Percentiles rank a stretch among this genome's conserved stretches.
Evolutionary conservation across 2,888 invertebrate genomes (phyloP).

Genomic region (Hipparchia semele): DNA sequence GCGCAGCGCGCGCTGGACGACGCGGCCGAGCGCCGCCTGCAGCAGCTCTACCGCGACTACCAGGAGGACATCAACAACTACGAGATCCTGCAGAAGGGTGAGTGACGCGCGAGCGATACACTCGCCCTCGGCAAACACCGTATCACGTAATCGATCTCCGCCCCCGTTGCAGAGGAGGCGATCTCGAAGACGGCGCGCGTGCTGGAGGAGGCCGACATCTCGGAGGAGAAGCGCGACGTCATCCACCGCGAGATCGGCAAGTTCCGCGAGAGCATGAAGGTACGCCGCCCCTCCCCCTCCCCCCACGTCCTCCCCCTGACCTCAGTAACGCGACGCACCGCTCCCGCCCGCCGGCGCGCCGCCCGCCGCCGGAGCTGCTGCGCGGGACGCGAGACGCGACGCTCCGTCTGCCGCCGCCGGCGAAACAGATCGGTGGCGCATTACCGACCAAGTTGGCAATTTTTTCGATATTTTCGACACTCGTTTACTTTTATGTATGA

Average conservation of each 20-base stretch:
- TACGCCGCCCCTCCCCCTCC: conserved; percentile 53
- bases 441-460: too few species aligned
- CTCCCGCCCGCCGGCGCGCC: conserved; percentile 20
- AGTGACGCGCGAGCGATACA: background rate
- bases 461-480: too few species aligned
- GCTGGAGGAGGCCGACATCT: conserved; percentile 93
- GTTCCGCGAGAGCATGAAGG: conserved; percentile 98
- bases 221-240: conserved; percentile 97
- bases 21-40: conserved; percentile 89
- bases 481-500: too few species aligned
- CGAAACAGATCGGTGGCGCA: too few species aligned
- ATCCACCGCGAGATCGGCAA: conserved; percentile 99
- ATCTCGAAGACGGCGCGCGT: conserved; percentile 85
- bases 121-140: too few species aligned
- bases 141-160: too few species aligned
- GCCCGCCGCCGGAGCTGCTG: too few species aligned
- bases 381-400: too few species aligned
- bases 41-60: conserved; percentile 92
- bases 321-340: conserved; percentile 29
- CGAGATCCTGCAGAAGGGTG: conserved; percentile 85
- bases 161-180: conserved; percentile 83
- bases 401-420: too few species aligned
- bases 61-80: conserved; percentile 89
- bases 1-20: conserved; percentile 89
- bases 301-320: conserved; percentile 28